A percentile compares a stretch with the other conserved stretches of the same genome.
Conservation (phyloP, 2,797 vertebrate genomes). For the Buphagus erythrorhynchus region DNA sequence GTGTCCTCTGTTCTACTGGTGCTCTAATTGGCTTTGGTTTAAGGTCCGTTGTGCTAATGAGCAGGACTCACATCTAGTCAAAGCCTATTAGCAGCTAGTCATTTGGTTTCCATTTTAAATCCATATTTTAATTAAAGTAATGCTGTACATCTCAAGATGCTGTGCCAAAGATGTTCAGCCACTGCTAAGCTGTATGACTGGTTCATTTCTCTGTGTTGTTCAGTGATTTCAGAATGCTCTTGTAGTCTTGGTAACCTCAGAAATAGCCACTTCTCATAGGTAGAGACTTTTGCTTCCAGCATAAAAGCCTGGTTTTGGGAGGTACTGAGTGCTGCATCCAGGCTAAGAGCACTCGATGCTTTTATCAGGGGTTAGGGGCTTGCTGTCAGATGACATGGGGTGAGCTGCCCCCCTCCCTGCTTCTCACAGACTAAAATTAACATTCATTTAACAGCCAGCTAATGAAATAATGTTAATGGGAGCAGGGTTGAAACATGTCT, state of each 20-base stretch:
- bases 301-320: not conserved
- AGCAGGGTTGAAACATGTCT: not conserved
- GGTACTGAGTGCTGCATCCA: not conserved
- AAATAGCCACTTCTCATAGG: not conserved
- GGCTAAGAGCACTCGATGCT: not conserved
- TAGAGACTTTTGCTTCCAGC: not conserved
- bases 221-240: slow-evolving; percentile 2
- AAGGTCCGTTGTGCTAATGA: not conserved
- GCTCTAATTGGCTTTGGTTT: not conserved
- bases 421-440: not conserved
- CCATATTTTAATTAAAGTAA: not conserved
- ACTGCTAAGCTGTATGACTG: not conserved
- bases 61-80: not conserved
- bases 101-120: not conserved
- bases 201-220: not conserved
- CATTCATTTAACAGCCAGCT: not conserved
- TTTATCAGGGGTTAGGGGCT: not conserved
- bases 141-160: not conserved
- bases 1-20: not conserved
- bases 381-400: not conserved
- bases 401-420: not conserved
- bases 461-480: not conserved
- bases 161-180: not conserved
- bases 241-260: slow-evolving; percentile 67
- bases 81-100: not conserved